phyloP scores from a whole-genome alignment of 2,888 invertebrate species.

The Sialis fuliginosa region DNA sequence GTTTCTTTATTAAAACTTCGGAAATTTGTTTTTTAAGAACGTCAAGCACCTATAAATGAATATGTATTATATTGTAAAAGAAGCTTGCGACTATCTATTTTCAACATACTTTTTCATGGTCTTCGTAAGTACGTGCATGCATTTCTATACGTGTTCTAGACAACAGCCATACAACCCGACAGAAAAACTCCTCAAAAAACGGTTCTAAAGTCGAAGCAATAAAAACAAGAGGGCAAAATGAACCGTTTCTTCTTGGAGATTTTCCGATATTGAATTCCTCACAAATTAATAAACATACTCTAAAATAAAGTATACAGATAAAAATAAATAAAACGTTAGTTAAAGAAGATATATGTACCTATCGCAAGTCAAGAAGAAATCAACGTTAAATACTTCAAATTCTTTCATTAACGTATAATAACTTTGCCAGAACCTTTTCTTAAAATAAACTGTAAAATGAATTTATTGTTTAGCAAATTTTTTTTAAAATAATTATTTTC shows the following conservation, averaged over 20 bases:
- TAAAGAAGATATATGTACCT: too few species aligned
- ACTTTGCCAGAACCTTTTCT: too few species aligned
- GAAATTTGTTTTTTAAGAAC: constrained; percentile 1
- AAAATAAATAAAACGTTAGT: too few species aligned
- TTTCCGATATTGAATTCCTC: background rate
- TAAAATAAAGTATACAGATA: background rate
- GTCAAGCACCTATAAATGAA: background rate
- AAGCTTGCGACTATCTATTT: too few species aligned
- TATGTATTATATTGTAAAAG: background rate
- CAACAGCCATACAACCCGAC: constrained; percentile 3
- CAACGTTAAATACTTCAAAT: too few species aligned
- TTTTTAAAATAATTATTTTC: too few species aligned
- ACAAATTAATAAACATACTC: background rate
- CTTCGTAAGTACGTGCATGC: background rate
- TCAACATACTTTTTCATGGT: constrained; percentile 1
- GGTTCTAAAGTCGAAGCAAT: background rate
- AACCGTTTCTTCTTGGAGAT: background rate
- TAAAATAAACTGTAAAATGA: too few species aligned
- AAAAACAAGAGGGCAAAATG: background rate
- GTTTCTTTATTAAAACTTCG: background rate
- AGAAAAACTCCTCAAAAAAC: constrained; percentile 3
- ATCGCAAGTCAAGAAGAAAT: too few species aligned
- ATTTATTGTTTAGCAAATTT: too few species aligned
- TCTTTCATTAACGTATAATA: too few species aligned
- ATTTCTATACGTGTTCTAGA: constrained; percentile 3